A percentile compares a stretch with the other conserved stretches of the same genome.
Evolutionary conservation across 2,888 invertebrate genomes (phyloP).

Genomic region (Silvanus unidentatus): DNA sequence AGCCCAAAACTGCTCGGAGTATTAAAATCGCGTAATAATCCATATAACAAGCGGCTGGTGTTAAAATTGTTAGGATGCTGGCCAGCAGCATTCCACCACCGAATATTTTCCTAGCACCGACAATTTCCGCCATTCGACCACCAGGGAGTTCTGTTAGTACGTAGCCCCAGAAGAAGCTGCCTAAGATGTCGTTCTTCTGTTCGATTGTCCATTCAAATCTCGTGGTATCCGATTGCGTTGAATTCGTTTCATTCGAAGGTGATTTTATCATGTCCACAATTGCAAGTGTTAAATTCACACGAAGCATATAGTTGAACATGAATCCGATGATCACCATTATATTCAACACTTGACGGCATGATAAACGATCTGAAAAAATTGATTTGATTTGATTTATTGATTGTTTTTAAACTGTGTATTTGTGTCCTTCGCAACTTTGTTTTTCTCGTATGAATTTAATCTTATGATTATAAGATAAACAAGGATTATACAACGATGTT

Average conservation of each 20-base stretch:
- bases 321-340: slow-evolving; percentile 82
- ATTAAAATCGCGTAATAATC: slow-evolving; percentile 66
- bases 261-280: slow-evolving; percentile 72
- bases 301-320: slow-evolving; percentile 84
- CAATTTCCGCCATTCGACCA: slow-evolving; percentile 74
- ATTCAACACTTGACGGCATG: slow-evolving; percentile 76
- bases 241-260: slow-evolving; percentile 7
- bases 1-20: slow-evolving; percentile 57
- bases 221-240: slow-evolving; percentile 28
- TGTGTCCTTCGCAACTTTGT: too few relatives aligned
- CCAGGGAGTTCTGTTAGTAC: slow-evolving; percentile 85
- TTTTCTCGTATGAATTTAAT: too few relatives aligned
- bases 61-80: slow-evolving; percentile 72
- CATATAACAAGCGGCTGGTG: slow-evolving; percentile 68
- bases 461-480: too few relatives aligned
- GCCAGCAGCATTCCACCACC: slow-evolving; percentile 82
- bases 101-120: slow-evolving; percentile 78
- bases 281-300: slow-evolving; percentile 81
- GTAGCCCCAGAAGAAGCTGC: slow-evolving; percentile 91
- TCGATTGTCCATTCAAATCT: slow-evolving; percentile 73
- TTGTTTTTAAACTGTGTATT: too few relatives aligned
- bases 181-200: slow-evolving; percentile 73
- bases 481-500: too few relatives aligned
- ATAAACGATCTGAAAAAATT: slow-evolving; percentile 30
- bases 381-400: too few relatives aligned